A percentile compares a stretch with the other conserved stretches of the same genome.
Evolutionary conservation across 2,113 vertebrate genomes (phyloP).

Genomic region (Misgurnus mizolepis): DNA sequence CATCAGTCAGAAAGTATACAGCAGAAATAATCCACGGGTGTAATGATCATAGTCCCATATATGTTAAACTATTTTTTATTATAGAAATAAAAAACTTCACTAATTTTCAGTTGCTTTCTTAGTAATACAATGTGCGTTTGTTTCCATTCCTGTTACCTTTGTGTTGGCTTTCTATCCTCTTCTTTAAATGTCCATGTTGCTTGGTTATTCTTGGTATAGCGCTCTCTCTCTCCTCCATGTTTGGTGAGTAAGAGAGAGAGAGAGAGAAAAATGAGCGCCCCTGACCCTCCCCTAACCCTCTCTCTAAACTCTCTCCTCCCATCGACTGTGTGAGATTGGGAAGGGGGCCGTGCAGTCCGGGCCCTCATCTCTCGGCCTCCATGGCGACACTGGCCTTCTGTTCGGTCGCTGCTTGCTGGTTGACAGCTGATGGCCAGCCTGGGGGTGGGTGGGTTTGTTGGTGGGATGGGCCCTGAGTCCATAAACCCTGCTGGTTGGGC

Average conservation of each 20-base stretch:
- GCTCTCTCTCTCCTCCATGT: constrained; percentile 55
- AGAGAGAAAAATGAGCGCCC: constrained; percentile 58
- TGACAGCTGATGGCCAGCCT: constrained; percentile 83
- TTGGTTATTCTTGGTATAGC: constrained; percentile 72
- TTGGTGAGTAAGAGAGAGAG: constrained; percentile 57
- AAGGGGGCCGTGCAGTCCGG: constrained; percentile 49
- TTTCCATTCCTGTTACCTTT: constrained; percentile 64
- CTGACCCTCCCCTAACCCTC: constrained; percentile 32
- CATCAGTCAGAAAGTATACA: constrained; percentile 60
- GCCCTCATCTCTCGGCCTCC: constrained; percentile 97
- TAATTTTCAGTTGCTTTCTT: constrained; percentile 67
- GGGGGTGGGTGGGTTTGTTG: constrained; percentile 73
- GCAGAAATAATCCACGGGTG: constrained; percentile 72
- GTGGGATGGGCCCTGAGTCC: constrained; percentile 83
- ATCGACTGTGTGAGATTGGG: not conserved
- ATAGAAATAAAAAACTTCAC: constrained; percentile 61
- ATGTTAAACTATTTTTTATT: constrained; percentile 71
- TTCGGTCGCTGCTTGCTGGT: constrained; percentile 81
- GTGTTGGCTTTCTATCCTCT: constrained; percentile 70
- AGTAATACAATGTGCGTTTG: constrained; percentile 70
- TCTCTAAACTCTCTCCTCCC: not conserved
- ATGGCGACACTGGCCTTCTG: constrained; percentile 90
- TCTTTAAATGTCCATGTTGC: constrained; percentile 68
- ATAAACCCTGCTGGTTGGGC: constrained; percentile 80
- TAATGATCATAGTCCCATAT: constrained; percentile 70